phyloP scores from a whole-genome alignment of 2,797 vertebrate genomes.

The Sarcophilus harrisii region DNA sequence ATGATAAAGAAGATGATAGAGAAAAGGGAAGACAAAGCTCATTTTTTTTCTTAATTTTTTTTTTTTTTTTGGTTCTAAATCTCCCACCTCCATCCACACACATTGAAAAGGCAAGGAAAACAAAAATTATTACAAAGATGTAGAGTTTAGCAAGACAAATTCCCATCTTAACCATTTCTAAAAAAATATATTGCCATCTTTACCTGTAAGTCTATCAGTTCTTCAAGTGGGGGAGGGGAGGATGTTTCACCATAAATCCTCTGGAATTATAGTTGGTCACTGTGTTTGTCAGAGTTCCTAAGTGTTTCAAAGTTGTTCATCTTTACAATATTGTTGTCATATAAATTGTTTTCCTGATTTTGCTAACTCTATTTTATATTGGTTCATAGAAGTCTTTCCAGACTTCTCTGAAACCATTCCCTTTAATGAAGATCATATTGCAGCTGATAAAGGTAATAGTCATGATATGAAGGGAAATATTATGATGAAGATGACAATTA shows the following conservation, averaged over 20 bases:
- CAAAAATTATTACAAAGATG: neutral
- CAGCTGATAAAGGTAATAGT: neutral
- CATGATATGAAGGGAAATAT: neutral
- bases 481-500: neutral
- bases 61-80: neutral
- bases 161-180: neutral
- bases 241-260: neutral
- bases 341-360: neutral
- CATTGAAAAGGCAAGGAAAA: neutral
- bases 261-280: neutral
- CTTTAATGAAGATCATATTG: neutral
- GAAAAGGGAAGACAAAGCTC: fast-evolving
- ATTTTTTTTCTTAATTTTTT: neutral
- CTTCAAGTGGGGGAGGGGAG: neutral
- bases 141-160: neutral
- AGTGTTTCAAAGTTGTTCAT: neutral
- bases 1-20: fast-evolving
- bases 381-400: neutral
- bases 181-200: neutral
- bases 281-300: neutral
- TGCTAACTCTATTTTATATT: neutral
- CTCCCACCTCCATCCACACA: fast-evolving
- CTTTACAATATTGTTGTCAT: neutral
- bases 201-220: neutral
- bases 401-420: neutral